These are phyloP conservation scores for Anhinga rufa DNA, from an alignment of 2,113 vertebrate genomes.

Conservation along the genomic window DNA sequence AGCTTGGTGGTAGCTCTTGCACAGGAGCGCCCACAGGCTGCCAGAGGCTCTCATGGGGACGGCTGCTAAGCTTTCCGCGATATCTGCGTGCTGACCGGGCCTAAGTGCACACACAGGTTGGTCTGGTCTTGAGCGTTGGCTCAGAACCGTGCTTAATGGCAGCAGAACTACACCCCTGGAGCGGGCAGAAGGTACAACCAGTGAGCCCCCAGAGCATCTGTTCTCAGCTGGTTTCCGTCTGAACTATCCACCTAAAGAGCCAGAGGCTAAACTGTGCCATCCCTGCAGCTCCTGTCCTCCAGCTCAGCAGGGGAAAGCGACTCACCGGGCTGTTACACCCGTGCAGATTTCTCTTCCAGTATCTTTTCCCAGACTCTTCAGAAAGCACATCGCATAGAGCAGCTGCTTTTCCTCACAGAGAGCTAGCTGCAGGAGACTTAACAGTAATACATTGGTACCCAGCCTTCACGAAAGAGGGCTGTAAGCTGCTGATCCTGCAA, in stretches of 20 bases:
- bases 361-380: neutral
- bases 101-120: neutral
- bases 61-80: neutral
- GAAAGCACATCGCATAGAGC: neutral
- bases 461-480: neutral
- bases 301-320: neutral
- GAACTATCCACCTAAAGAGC: neutral
- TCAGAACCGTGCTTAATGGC: neutral
- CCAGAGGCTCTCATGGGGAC: neutral
- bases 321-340: neutral
- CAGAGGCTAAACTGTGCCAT: neutral
- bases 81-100: neutral
- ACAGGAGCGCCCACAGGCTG: neutral
- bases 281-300: neutral
- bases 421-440: neutral
- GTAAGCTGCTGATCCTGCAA: slow-evolving; percentile 44
- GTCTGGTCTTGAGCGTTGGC: neutral
- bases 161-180: neutral
- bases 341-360: neutral
- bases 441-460: neutral
- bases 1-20: neutral
- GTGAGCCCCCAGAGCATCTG: neutral
- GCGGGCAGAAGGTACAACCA: neutral
- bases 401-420: neutral
- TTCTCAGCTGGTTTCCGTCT: neutral